Evolutionary conservation across 2,797 vertebrate genomes (phyloP).

Genomic region (Gephyroberyx darwinii): DNA sequence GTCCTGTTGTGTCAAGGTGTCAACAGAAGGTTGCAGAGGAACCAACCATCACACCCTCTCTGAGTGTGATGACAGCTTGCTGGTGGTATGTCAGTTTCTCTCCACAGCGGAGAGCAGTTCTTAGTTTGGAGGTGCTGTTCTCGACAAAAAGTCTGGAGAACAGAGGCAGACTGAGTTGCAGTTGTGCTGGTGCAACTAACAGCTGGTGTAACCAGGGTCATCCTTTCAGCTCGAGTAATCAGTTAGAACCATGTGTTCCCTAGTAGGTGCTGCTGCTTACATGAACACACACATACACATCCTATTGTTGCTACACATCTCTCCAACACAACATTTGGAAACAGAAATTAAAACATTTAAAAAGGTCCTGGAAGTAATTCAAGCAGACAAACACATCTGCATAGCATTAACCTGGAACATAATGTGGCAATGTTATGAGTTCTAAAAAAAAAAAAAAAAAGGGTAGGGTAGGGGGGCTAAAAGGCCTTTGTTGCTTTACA

Average conservation of each 20-base stretch:
- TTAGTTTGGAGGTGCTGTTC: constrained; percentile 17
- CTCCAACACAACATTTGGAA: constrained; percentile 44
- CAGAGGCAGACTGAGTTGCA: not conserved
- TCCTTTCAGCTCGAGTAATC: not conserved
- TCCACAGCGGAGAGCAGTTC: no score
- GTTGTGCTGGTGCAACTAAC: constrained; percentile 26
- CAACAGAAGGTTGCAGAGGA: constrained; percentile 38
- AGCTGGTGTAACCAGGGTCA: constrained; percentile 25
- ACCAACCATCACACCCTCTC: constrained; percentile 18
- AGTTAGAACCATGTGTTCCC: constrained; percentile 24
- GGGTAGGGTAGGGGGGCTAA: constrained; percentile 55
- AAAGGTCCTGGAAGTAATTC: constrained; percentile 50
- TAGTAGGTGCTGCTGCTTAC: constrained; percentile 45
- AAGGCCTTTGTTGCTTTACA: constrained; percentile 56
- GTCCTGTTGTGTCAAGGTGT: constrained; percentile 7
- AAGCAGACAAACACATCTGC: constrained; percentile 69
- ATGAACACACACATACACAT: constrained; percentile 47
- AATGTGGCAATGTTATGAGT: constrained; percentile 58
- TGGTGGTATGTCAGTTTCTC: constrained; percentile 54
- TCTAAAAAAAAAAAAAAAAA: constrained; percentile 60
- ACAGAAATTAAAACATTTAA: constrained; percentile 41
- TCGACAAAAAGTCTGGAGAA: not conserved
- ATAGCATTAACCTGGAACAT: constrained; percentile 74
- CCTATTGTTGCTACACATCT: constrained; percentile 41
- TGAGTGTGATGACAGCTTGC: constrained; percentile 63